These are phyloP conservation scores for Leucophora obtusa DNA, from an alignment of 2,888 invertebrate genomes.

Conservation along the genomic window DNA sequence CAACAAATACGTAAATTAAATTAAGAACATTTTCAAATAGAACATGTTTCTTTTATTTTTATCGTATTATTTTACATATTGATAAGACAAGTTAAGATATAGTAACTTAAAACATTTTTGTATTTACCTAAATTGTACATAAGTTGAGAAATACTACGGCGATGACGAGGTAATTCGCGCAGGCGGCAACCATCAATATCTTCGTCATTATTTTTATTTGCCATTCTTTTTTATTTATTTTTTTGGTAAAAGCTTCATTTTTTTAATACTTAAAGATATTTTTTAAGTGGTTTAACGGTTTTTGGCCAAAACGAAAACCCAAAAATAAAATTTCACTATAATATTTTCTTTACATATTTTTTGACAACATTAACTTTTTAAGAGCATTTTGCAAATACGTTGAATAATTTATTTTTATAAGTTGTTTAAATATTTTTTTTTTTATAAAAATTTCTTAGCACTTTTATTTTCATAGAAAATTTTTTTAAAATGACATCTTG, in stretches of 20 bases:
- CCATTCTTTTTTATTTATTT: conserved; percentile 21
- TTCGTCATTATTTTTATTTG: conserved; percentile 43
- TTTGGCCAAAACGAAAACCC: background rate
- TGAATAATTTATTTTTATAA: background rate
- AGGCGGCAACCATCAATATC: conserved; percentile 61
- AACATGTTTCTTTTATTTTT: background rate
- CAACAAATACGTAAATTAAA: too few species aligned
- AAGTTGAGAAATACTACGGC: conserved; percentile 78
- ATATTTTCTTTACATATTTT: conserved; percentile 13
- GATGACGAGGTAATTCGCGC: conserved; percentile 74
- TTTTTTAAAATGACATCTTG: background rate
- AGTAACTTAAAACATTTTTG: background rate
- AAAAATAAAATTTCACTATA: conserved; percentile 26
- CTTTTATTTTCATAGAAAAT: conserved; percentile 24
- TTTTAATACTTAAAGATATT: background rate
- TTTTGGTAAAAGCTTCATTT: background rate
- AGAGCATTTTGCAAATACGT: background rate
- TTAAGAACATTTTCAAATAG: background rate
- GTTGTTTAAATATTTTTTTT: conserved; percentile 8
- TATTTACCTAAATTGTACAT: conserved; percentile 77
- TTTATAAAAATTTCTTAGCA: background rate
- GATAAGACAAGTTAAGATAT: background rate
- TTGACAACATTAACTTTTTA: background rate
- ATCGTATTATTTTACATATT: background rate
- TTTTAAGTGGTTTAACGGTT: conserved; percentile 16